A percentile compares a stretch with the other conserved stretches of the same genome.
These are phyloP conservation scores for Monochamus saltuarius DNA, from an alignment of 1,140 invertebrate species.

Conservation along the genomic window DNA sequence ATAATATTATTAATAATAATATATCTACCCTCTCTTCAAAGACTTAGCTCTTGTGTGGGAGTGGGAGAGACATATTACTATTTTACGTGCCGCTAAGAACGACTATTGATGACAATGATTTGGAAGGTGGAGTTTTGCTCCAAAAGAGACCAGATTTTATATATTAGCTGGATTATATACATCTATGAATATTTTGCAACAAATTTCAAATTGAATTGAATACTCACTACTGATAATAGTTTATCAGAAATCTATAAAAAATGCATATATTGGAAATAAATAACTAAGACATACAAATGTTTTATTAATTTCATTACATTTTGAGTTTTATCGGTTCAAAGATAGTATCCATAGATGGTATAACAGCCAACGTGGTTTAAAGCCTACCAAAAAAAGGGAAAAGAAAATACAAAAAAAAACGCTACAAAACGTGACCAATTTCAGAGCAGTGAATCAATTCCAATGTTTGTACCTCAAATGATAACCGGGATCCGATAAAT, in stretches of 20 bases:
- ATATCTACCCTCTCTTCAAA: slow-evolving; percentile 1
- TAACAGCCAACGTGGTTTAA: slow-evolving; percentile 28
- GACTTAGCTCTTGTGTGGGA: background rate
- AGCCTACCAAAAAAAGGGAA: slow-evolving; percentile 41
- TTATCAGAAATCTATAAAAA: slow-evolving; percentile 10
- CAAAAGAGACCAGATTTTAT: slow-evolving; percentile 27
- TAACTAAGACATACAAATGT: no score
- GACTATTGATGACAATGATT: slow-evolving; percentile 3
- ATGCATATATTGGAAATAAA: background rate
- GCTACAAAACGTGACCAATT: slow-evolving; percentile 37
- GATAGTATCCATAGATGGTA: slow-evolving; percentile 32
- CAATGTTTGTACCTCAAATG: slow-evolving; percentile 34
- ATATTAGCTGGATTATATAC: slow-evolving; percentile 9
- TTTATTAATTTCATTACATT: no score
- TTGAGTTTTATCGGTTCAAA: background rate
- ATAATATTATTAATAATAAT: slow-evolving; percentile 6
- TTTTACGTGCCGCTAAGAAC: background rate
- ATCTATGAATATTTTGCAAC: slow-evolving; percentile 32
- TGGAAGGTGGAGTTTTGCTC: slow-evolving; percentile 48
- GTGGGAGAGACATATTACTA: slow-evolving; percentile 7
- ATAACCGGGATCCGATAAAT: slow-evolving; percentile 32
- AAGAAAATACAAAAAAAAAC: slow-evolving; percentile 31
- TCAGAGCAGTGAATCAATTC: slow-evolving; percentile 31
- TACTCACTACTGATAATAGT: no score
- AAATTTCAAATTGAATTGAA: slow-evolving; percentile 12